phyloP scores from a whole-genome alignment of 2,888 invertebrate genomes.

The Netelia melanura region DNA sequence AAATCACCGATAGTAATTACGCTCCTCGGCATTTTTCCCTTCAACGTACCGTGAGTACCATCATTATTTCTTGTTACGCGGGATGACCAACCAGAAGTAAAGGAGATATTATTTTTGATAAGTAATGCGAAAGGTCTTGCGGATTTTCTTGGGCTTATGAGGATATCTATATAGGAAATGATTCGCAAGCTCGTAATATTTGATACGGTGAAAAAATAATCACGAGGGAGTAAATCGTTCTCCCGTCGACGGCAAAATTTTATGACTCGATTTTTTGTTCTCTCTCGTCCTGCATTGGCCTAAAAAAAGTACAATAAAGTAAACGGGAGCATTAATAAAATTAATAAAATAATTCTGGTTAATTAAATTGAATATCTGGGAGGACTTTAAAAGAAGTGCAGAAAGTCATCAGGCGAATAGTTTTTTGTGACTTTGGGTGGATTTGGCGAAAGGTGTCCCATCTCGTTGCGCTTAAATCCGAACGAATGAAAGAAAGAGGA shows the following conservation, averaged over 20 bases:
- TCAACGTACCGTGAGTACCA: not conserved
- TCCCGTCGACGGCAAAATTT: not conserved
- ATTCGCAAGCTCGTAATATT: slow-evolving; percentile 17
- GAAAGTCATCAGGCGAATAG: not conserved
- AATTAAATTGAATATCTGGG: not conserved
- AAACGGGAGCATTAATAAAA: not conserved
- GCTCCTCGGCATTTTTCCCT: not conserved
- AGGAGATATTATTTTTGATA: slow-evolving; percentile 19
- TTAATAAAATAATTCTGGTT: not conserved
- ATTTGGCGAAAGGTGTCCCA: slow-evolving; percentile 1
- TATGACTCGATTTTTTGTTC: not conserved
- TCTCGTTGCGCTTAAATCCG: slow-evolving; percentile 20
- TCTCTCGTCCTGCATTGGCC: not conserved
- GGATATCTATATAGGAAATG: not conserved
- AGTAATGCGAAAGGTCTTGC: slow-evolving; percentile 6
- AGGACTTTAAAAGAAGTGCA: not conserved
- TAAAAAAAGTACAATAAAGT: too few relatives aligned
- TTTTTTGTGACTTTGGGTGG: slow-evolving; percentile 11
- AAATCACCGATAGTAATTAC: slow-evolving; percentile 31
- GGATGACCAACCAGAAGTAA: slow-evolving; percentile 1
- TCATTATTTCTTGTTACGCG: slow-evolving; percentile 17
- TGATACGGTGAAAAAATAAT: slow-evolving; percentile 31
- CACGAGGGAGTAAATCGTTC: slow-evolving; percentile 9
- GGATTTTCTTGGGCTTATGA: not conserved
- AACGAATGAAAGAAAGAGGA: slow-evolving; percentile 32